Base-by-base conservation (phyloP, 2,113 vertebrate species). In the chimpanzee (Pan troglodytes) region DNA sequence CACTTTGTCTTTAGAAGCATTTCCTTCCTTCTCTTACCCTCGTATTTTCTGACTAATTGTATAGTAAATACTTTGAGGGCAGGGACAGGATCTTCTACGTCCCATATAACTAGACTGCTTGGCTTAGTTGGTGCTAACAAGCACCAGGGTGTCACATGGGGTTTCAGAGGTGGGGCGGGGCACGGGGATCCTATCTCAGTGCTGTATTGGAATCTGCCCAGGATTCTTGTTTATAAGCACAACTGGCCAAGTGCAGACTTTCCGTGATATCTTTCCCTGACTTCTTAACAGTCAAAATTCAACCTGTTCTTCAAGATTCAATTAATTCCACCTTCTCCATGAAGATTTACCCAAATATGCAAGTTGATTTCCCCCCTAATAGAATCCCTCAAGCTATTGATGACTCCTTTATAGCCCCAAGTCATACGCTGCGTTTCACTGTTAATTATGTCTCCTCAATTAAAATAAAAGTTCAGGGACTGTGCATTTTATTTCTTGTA, bases 1-100 rank as follows among this genome's bases (percentile, higher is more conserved):
- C 86, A 88, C 40, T 72, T 59, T 88, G 81, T 93, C 67, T 89
- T 88, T 38, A 84, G 73, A 92, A 88, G 48, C 25, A 78, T 83
- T 91, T 91, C n/a, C 79, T 93, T 92, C 92, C 86, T 95, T 95
- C 72, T 88, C 92, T 88, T 30, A 93, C 52, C 70, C 88, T 96
- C 45, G 67, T 27, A 90, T 95, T 97, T 96, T 91, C 87, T 78
- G 32, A 52, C 82, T 93, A 85, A 97, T 96, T 97, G 92, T 35
- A 95, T 92, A 68, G 72, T 91, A 96, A 96, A 93, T 88, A 93
- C 78, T 61, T 64, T 82, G 86, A 94, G 50, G 67, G 59, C 86
- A 93, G 52, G 61, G 35, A 94, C 64, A 88, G 50, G 43, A 50
- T 94, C 91, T 93, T 96, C 86, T 40, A 7, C 73, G 40, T 93